Percentiles rank a stretch among this genome's conserved stretches.
phyloP scores from a whole-genome alignment of 2,888 invertebrate genomes.

The Ectemnius lituratus region DNA sequence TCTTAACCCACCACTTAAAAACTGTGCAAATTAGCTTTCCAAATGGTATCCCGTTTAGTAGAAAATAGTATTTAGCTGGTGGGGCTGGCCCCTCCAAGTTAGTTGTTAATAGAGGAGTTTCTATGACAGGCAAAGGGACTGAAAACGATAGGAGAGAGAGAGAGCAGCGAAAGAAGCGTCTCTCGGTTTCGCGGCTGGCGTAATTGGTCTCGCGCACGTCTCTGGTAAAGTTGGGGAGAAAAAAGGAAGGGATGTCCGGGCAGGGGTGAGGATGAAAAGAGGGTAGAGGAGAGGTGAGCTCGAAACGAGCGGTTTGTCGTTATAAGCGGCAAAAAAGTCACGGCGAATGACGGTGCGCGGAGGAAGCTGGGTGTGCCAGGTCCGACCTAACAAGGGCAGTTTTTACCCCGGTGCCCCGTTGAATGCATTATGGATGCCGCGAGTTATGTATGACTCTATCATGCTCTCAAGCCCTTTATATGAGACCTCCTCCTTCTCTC shows the following conservation, averaged over 20 bases:
- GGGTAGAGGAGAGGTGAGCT: conserved; percentile 1
- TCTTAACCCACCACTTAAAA: conserved; percentile 23
- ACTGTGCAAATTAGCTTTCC: background rate
- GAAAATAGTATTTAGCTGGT: too few species aligned
- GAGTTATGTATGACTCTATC: conserved; percentile 77
- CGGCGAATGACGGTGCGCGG: conserved; percentile 42
- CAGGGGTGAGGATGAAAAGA: background rate
- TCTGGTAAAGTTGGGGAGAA: conserved; percentile 33
- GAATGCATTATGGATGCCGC: conserved; percentile 76
- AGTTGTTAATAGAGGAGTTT: too few species aligned
- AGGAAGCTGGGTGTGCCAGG: conserved; percentile 55
- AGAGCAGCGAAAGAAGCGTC: conserved; percentile 9
- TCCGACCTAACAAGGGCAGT: conserved; percentile 67
- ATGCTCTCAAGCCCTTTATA: conserved; percentile 60
- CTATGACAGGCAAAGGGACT: too few species aligned
- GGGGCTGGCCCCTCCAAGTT: too few species aligned
- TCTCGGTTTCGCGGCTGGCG: conserved; percentile 15
- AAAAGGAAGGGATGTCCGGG: background rate
- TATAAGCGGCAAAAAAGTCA: conserved; percentile 56
- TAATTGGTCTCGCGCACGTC: conserved; percentile 58
- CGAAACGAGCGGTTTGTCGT: conserved; percentile 51
- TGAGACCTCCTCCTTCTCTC: conserved; percentile 12
- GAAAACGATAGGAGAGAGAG: too few species aligned
- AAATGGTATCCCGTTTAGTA: too few species aligned
- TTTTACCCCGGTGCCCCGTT: conserved; percentile 60